These are phyloP conservation scores for Meda fulgida DNA, from an alignment of 2,797 vertebrate genomes.

Conservation along the genomic window DNA sequence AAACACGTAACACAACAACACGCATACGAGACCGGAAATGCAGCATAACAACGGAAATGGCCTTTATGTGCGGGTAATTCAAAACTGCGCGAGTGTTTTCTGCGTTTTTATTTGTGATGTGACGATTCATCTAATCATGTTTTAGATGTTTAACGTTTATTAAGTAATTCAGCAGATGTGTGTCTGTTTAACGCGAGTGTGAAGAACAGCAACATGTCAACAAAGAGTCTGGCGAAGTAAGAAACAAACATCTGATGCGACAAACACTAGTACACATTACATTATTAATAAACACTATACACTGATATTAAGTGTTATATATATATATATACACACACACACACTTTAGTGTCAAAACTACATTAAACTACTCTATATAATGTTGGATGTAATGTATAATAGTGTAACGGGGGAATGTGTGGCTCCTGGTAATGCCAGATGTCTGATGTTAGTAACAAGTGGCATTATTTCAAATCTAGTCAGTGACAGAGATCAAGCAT, in stretches of 20 bases:
- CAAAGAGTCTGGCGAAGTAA: conserved; percentile 37
- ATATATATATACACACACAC: no score
- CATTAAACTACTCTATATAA: no score
- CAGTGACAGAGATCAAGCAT: no score
- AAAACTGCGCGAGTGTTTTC: not conserved
- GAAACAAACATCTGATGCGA: not conserved
- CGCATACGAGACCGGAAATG: not conserved
- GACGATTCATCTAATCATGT: not conserved
- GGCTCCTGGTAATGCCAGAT: no score
- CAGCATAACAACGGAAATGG: not conserved
- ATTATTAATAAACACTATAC: not conserved
- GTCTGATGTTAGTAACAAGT: no score
- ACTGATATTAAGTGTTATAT: not conserved
- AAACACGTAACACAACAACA: not conserved
- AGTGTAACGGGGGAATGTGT: no score
- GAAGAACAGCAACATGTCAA: conserved; percentile 3
- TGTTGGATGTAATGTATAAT: no score
- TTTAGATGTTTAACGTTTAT: not conserved
- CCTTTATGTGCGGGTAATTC: not conserved
- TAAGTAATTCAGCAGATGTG: not conserved
- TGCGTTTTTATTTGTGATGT: no score
- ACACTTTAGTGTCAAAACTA: no score
- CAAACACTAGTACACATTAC: not conserved
- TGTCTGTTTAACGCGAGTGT: not conserved
- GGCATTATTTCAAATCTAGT: no score